These are phyloP conservation scores for Dendrocincla tyrannina DNA, from an alignment of 2,797 vertebrate species.

Conservation along the genomic window DNA sequence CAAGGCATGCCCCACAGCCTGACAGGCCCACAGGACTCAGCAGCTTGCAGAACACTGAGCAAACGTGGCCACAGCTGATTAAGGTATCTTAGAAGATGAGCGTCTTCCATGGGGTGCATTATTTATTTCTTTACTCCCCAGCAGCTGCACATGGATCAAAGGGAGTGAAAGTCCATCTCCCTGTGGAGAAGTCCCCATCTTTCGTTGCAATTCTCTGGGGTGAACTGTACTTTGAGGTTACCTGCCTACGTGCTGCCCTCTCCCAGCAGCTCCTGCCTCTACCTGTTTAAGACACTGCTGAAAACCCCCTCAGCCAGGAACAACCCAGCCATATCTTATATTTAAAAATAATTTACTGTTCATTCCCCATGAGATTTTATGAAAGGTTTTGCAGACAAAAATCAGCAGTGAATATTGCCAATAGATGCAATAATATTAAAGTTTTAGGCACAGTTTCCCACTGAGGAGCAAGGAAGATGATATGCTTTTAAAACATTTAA, in stretches of 20 bases:
- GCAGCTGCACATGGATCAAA: not conserved
- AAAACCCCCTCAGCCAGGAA: not conserved
- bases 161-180: not conserved
- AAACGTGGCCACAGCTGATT: not conserved
- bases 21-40: not conserved
- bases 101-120: not conserved
- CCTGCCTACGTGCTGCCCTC: not conserved
- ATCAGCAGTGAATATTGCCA: not conserved
- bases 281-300: not conserved
- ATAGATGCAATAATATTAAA: not conserved
- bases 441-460: not conserved
- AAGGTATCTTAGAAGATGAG: not conserved
- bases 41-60: not conserved
- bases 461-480: not conserved
- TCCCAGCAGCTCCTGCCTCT: not conserved
- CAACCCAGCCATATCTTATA: not conserved
- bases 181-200: not conserved
- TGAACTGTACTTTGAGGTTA: not conserved
- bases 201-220: not conserved
- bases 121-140: not conserved
- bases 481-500: not conserved
- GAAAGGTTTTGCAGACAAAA: not conserved
- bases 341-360: not conserved
- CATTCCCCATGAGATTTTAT: not conserved
- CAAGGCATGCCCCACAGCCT: not conserved